Percentiles rank a stretch among this genome's conserved stretches.
Conservation (phyloP, 2,888 invertebrate genomes). For the Resseliella maxima region DNA sequence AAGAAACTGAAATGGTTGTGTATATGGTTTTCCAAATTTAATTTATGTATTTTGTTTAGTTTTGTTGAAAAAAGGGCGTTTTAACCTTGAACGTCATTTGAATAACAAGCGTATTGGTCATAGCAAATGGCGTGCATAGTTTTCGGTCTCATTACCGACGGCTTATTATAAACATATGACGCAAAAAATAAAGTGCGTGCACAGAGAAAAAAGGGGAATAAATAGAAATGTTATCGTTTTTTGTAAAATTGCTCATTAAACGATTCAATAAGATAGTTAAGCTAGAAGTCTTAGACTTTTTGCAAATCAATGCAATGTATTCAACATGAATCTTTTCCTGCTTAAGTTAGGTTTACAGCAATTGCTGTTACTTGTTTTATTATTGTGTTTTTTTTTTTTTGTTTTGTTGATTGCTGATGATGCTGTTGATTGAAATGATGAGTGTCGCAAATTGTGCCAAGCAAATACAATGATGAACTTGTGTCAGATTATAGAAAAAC, state of each 20-base stretch:
- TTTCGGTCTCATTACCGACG: not conserved
- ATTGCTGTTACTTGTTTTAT: too few species aligned
- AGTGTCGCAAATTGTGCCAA: not conserved
- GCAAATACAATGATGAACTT: not conserved
- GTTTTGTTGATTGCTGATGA: not conserved
- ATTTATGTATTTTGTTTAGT: too few species aligned
- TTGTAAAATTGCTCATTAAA: not conserved
- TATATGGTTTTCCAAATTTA: too few species aligned
- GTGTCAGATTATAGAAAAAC: not conserved
- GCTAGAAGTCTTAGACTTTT: too few species aligned
- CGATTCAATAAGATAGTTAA: not conserved
- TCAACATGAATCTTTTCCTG: too few species aligned
- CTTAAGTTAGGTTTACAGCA: too few species aligned
- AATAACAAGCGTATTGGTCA: not conserved
- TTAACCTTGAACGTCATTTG: not conserved
- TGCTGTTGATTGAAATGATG: not conserved
- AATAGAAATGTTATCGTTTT: not conserved
- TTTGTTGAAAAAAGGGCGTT: constrained; percentile 6
- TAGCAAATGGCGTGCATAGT: not conserved
- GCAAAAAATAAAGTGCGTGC: not conserved
- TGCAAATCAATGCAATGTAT: not conserved
- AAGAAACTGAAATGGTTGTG: not conserved
- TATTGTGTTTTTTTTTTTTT: not conserved
- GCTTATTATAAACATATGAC: not conserved
- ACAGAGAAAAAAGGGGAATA: not conserved